Percentiles rank a stretch among this genome's conserved stretches.
phyloP scores from a whole-genome alignment of 2,797 vertebrate species.

The Gymnoscopelus microlampas region DNA sequence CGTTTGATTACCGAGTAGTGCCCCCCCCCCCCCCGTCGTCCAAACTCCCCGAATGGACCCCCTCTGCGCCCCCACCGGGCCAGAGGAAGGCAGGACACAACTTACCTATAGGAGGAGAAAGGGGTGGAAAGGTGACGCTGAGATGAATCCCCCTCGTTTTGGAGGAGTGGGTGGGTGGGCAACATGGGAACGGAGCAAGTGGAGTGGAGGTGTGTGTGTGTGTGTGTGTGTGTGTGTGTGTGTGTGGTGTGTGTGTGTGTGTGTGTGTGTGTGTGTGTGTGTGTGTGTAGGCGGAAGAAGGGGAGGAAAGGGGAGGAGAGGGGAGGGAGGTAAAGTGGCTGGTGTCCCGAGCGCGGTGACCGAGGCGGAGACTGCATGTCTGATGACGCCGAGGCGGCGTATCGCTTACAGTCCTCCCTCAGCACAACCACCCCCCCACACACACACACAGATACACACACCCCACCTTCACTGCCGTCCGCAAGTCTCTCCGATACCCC shows the following conservation, averaged over 20 bases:
- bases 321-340: conserved; percentile 35
- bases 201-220: conserved; percentile 3
- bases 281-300: neutral
- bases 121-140: neutral
- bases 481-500: neutral
- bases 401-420: conserved; percentile 79
- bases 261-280: no score
- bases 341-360: conserved; percentile 66
- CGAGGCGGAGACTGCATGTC: conserved; percentile 80
- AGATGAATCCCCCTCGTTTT: conserved; percentile 6
- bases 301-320: neutral
- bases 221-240: no score
- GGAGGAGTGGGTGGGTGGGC: neutral
- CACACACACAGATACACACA: no score
- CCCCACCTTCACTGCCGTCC: conserved; percentile 19
- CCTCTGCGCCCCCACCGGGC: no score
- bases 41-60: no score
- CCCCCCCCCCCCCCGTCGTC: conserved; percentile 12
- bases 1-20: conserved; percentile 78
- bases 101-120: conserved; percentile 59
- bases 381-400: conserved; percentile 70
- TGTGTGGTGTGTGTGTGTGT: no score
- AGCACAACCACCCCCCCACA: conserved; percentile 59
- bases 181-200: neutral
- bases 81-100: conserved; percentile 59